Conservation (phyloP, 2,888 invertebrate genomes). For the Scaptomyza parva region DNA sequence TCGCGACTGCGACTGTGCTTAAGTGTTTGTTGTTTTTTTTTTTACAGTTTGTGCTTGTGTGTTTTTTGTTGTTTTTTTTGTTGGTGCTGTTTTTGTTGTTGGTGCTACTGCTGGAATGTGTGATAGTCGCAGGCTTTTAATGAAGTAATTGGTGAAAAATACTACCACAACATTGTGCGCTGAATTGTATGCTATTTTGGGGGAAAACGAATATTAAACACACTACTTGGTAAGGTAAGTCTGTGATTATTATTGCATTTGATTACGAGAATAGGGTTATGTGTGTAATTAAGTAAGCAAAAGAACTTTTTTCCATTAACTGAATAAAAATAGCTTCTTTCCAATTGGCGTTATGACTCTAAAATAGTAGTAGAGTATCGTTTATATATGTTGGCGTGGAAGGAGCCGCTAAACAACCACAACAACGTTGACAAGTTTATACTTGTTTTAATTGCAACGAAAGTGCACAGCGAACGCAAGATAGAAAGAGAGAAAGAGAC, state of each 20-base stretch:
- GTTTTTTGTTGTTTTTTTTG: conserved; percentile 20
- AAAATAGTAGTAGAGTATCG: not conserved
- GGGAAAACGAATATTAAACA: conserved; percentile 5
- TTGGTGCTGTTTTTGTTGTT: conserved; percentile 9
- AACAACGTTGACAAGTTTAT: conserved; percentile 43
- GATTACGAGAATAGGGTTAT: too few species aligned
- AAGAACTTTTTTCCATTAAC: too few species aligned
- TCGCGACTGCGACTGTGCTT: conserved; percentile 20
- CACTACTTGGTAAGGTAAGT: conserved; percentile 7
- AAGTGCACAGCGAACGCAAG: conserved; percentile 43
- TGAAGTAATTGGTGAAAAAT: conserved; percentile 68
- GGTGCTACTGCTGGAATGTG: conserved; percentile 26
- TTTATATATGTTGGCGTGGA: not conserved
- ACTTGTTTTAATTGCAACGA: conserved; percentile 63
- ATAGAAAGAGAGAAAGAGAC: not conserved
- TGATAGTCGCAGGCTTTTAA: conserved; percentile 55
- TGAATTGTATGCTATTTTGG: not conserved
- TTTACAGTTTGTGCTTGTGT: conserved; percentile 21
- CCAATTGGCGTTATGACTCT: too few species aligned
- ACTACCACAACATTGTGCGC: conserved; percentile 28
- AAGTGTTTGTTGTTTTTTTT: conserved; percentile 24
- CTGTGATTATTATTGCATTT: too few species aligned
- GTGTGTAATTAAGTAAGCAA: too few species aligned
- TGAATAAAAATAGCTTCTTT: not conserved
- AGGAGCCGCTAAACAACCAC: not conserved